Base-by-base conservation (phyloP, 30 jellyfish, hydroid and myxozoan genomes). In the Aurelia sp. region DNA sequence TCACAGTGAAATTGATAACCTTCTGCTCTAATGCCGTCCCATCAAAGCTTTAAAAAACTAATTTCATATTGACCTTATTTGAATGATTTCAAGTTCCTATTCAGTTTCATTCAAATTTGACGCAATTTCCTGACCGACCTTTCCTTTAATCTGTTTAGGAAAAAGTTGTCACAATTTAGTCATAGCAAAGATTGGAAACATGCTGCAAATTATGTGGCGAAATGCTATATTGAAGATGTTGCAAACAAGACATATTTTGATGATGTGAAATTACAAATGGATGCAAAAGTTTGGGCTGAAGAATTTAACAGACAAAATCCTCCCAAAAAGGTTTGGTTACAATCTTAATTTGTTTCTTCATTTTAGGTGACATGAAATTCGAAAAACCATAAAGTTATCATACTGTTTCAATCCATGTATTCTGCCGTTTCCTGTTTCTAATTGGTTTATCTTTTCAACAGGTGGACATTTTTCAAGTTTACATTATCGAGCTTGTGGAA, bases 251-350 rank as follows among this genome's bases (percentile, higher is more conserved):
- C 77, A 9, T 95, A 95, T 68, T 95, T 95, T 90, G 98, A 95
- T 77, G 99, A 95, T 74, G 97, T 95, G 15, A 86, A 81, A 73
- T 88, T 95, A 2, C 99, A 95, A 86, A 95, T 95, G 99, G 99
- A 95, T 67, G 98, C 99, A 4, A 95, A 95, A 63, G 79, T 95
- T 19, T 95, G 99, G 99, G 99, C 97, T 1, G 98, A 95, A 70
- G 98, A 95, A 76, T 95, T 82, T 86, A 95, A 95, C 85, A 71
- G 96, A 74, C 87, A 80, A 61, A 76, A 86, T 50, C 99, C 99
- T 13, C 99, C 99, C 4, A 95, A 95, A 82, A 95, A 95, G 94
- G 99, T 95, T 44, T 13, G 47, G 13, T 44, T 44, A 44, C 55
- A 44, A 44, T 44, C 3, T 44, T 7, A 10, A 16, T 4, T 44